A percentile compares a stretch with the other conserved stretches of the same genome.
Conservation (phyloP, 2,797 vertebrate species). For the Anisognathus igniventris region DNA sequence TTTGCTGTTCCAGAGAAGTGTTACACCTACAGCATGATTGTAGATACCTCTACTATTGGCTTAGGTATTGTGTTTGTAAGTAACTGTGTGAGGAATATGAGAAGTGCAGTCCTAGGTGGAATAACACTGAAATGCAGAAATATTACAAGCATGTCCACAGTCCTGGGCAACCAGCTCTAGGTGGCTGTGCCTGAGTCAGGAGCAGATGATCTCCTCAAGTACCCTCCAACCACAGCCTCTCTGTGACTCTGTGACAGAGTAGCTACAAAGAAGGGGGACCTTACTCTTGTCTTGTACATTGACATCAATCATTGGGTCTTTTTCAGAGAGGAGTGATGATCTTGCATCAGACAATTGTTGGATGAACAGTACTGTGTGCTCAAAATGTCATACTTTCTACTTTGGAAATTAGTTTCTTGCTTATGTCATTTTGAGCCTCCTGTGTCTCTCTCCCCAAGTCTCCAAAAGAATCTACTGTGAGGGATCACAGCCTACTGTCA, state of each 20-base stretch:
- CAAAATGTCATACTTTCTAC: not conserved
- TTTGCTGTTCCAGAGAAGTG: not conserved
- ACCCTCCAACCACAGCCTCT: not conserved
- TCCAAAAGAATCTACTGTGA: not conserved
- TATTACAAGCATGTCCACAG: not conserved
- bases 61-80: not conserved
- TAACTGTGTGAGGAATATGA: not conserved
- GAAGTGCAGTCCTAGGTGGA: not conserved
- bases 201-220: not conserved
- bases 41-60: not conserved
- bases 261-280: not conserved
- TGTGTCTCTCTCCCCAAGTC: not conserved
- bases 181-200: not conserved
- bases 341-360: not conserved
- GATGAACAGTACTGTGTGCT: not conserved
- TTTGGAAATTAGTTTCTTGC: not conserved
- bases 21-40: not conserved
- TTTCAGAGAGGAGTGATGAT: not conserved
- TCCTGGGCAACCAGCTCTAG: not conserved
- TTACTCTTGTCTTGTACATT: not conserved
- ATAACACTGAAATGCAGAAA: not conserved
- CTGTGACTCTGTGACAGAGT: not conserved
- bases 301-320: not conserved
- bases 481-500: not conserved
- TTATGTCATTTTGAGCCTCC: not conserved